Evolutionary conservation across 1,140 invertebrate species (phyloP).

Genomic region (Phenacoccus solenopsis): DNA sequence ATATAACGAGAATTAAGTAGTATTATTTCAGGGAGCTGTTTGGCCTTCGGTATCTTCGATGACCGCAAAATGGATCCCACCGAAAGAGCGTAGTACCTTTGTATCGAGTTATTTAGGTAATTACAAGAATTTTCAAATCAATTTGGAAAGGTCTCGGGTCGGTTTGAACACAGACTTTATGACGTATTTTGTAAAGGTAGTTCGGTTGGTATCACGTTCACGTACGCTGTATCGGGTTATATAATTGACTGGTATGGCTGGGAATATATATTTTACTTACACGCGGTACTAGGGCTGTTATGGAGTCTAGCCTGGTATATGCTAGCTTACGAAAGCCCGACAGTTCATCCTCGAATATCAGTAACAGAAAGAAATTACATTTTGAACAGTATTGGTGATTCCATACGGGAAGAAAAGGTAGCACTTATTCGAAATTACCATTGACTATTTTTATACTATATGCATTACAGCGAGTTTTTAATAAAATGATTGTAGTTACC

Average conservation of each 20-base stretch:
- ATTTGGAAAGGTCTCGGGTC: background rate
- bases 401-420: background rate
- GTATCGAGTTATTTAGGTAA: constrained; percentile 55
- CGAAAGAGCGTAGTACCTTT: constrained; percentile 60
- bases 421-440: background rate
- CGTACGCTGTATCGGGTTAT: constrained; percentile 53
- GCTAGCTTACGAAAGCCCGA: constrained; percentile 60
- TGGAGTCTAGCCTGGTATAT: constrained; percentile 70
- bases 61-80: constrained; percentile 71
- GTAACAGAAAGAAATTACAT: constrained; percentile 49
- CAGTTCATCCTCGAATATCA: constrained; percentile 62
- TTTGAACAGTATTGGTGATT: constrained; percentile 39
- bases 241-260: constrained; percentile 52
- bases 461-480: background rate
- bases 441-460: too few relatives aligned
- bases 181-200: constrained; percentile 36
- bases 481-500: constrained; percentile 31
- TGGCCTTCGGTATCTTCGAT: constrained; percentile 74
- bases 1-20: too few relatives aligned
- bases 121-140: constrained; percentile 27
- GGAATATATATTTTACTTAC: constrained; percentile 60
- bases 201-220: constrained; percentile 53
- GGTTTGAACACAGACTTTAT: too few relatives aligned
- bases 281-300: constrained; percentile 48
- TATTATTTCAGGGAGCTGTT: constrained; percentile 49